Evolutionary conservation across 2,888 invertebrate genomes (phyloP).

Genomic region (Lottia gigantea): DNA sequence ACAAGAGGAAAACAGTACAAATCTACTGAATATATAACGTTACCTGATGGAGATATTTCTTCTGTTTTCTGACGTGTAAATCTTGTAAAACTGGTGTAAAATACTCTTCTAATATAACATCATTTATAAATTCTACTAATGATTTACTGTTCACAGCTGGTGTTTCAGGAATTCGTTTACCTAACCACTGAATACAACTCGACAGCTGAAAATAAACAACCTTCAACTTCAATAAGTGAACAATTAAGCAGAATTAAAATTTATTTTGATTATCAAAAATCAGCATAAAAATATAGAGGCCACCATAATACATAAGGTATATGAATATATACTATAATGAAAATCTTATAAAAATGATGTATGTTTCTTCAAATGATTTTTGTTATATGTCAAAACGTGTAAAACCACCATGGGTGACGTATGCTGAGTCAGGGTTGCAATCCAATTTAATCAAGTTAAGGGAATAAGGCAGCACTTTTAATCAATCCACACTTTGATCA

Average conservation of each 20-base stretch:
- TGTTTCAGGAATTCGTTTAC: slow-evolving; percentile 34
- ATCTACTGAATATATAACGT: not conserved
- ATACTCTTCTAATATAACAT: slow-evolving; percentile 44
- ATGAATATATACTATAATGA: no score
- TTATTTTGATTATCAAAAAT: no score
- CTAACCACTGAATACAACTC: slow-evolving; percentile 51
- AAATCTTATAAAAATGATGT: no score
- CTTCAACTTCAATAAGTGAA: not conserved
- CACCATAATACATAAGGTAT: no score
- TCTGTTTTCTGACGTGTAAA: slow-evolving; percentile 41
- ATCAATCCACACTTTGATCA: no score
- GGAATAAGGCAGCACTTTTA: no score
- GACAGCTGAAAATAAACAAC: slow-evolving; percentile 39
- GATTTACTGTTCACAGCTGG: slow-evolving; percentile 37
- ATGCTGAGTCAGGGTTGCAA: no score
- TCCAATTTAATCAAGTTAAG: no score
- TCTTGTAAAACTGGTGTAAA: slow-evolving; percentile 54
- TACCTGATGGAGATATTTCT: slow-evolving; percentile 56
- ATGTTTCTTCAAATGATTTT: no score
- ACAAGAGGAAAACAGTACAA: not conserved
- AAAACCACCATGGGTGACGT: no score
- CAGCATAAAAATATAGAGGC: no score
- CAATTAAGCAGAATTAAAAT: not conserved
- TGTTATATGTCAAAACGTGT: no score
- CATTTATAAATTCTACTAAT: slow-evolving; percentile 46